Evolutionary conservation across 2,888 invertebrate species (phyloP).

Genomic region (Teleogryllus oceanicus): DNA sequence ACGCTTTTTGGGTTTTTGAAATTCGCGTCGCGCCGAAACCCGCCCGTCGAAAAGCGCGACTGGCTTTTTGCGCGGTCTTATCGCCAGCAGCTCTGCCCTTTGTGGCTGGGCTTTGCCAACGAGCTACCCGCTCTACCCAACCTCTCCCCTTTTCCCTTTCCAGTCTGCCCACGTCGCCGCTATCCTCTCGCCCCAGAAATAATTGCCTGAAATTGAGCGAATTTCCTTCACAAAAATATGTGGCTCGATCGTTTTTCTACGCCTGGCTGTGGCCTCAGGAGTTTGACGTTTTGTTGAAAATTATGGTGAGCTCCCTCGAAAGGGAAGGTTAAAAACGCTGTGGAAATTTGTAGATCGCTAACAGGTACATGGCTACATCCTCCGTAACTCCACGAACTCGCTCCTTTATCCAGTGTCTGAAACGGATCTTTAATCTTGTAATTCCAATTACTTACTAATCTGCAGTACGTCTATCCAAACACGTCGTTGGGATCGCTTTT

Average conservation of each 20-base stretch:
- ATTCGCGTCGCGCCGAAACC: background rate
- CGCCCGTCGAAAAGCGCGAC: background rate
- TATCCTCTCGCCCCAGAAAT: background rate
- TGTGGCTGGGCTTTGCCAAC: background rate
- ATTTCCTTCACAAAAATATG: conserved; percentile 6
- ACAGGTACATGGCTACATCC: too few relatives aligned
- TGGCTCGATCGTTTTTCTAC: background rate
- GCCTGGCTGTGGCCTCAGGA: too few relatives aligned
- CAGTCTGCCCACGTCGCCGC: background rate
- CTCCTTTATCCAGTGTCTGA: too few relatives aligned
- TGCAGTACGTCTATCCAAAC: too few relatives aligned
- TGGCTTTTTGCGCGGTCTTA: conserved; percentile 18
- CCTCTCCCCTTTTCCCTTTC: background rate
- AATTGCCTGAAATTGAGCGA: conserved; percentile 11
- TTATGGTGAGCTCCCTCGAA: too few relatives aligned
- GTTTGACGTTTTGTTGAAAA: too few relatives aligned
- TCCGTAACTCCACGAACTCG: too few relatives aligned
- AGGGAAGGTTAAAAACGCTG: too few relatives aligned
- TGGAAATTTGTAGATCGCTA: too few relatives aligned
- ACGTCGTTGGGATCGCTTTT: too few relatives aligned
- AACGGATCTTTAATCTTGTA: too few relatives aligned
- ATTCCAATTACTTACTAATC: too few relatives aligned
- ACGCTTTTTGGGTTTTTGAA: background rate
- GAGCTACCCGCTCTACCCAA: background rate
- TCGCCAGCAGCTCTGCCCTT: background rate